Evolutionary conservation across 2,797 vertebrate genomes (phyloP).

Genomic region (Scolopax bukidnonensis): DNA sequence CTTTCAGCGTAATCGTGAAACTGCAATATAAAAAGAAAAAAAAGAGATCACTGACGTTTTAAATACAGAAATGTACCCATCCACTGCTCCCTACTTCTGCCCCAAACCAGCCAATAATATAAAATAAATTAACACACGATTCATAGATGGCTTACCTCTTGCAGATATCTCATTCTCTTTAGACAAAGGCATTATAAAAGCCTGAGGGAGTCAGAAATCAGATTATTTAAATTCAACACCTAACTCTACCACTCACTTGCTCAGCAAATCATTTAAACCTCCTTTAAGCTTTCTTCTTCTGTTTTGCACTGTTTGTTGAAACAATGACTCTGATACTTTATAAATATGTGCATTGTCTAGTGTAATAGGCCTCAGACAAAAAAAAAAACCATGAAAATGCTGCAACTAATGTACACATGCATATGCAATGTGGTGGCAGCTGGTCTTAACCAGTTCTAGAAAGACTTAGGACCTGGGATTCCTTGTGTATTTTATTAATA

Average conservation of each 20-base stretch:
- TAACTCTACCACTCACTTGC: background rate
- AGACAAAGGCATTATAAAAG: background rate
- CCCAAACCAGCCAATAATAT: background rate
- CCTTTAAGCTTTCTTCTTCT: background rate
- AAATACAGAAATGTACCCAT: background rate
- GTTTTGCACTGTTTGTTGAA: background rate
- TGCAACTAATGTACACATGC: background rate
- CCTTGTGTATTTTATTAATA: background rate
- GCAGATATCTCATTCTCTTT: background rate
- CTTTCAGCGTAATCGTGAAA: constrained; percentile 87
- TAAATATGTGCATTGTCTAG: background rate
- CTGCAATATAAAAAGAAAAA: constrained; percentile 57
- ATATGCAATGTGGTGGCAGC: background rate
- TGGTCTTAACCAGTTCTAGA: background rate
- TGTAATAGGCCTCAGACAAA: background rate
- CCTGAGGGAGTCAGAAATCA: background rate
- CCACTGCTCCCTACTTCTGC: background rate
- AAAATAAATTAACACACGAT: background rate
- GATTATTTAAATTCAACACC: background rate
- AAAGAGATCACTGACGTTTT: background rate
- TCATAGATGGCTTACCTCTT: background rate
- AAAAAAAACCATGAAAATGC: background rate
- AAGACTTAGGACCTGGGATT: background rate
- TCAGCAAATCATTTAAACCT: background rate
- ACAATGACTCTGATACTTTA: background rate